Percentiles rank a stretch among this genome's conserved stretches.
Conservation (phyloP, 2,888 invertebrate genomes). For the Pecten maximus region DNA sequence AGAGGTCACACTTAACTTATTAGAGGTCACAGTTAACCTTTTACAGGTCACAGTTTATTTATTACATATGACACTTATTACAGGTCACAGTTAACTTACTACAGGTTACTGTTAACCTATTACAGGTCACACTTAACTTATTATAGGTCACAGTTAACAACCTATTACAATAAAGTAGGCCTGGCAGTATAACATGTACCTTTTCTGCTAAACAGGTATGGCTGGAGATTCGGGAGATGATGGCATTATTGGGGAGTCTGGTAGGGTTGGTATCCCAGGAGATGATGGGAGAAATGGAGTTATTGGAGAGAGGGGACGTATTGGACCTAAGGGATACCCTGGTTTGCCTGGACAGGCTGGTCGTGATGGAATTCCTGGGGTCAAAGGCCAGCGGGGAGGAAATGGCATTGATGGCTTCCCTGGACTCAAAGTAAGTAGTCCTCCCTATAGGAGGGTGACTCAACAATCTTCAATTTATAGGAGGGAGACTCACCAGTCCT, state of each 20-base stretch:
- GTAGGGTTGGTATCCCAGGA: conserved; percentile 63
- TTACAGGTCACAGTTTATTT: too few relatives aligned
- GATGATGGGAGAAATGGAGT: conserved; percentile 56
- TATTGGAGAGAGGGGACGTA: conserved; percentile 73
- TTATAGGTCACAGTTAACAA: too few relatives aligned
- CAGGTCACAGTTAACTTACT: too few relatives aligned
- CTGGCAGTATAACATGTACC: too few relatives aligned
- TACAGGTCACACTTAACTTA: too few relatives aligned
- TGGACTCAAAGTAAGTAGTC: conserved; percentile 64
- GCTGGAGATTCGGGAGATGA: conserved; percentile 63
- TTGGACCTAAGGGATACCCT: conserved; percentile 76
- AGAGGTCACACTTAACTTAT: too few relatives aligned
- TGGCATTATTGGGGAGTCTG: conserved; percentile 60
- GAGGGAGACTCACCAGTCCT: not conserved
- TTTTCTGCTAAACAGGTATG: conserved; percentile 51
- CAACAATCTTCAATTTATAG: not conserved
- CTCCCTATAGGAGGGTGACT: not conserved
- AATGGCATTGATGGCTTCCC: conserved; percentile 66
- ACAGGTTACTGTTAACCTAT: too few relatives aligned
- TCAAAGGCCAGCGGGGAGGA: conserved; percentile 59
- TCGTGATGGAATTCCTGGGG: conserved; percentile 61
- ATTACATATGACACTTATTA: too few relatives aligned
- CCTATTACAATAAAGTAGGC: too few relatives aligned
- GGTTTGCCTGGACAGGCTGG: conserved; percentile 63
- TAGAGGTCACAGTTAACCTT: too few relatives aligned